Evolutionary conservation across 2,888 invertebrate species (phyloP), one percentile per base, ranked within the genome.

Genomic region (Dryococelus australis): DNA sequence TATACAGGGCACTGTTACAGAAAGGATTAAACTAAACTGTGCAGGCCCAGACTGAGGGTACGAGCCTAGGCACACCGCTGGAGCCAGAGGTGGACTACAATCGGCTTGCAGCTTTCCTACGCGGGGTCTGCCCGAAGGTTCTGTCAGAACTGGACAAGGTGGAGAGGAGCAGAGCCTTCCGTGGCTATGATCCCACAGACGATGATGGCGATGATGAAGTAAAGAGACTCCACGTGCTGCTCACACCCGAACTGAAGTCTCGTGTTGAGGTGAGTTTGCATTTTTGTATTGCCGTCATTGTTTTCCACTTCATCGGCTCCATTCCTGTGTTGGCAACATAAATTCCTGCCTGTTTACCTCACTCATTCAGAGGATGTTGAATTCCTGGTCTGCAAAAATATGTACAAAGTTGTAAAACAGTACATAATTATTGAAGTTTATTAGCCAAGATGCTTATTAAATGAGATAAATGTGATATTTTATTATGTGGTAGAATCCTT

Each of bases 91-190:
- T 88, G 78, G 88, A 88, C 83, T 86, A 88, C 47, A 85, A 86
- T n/a, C 88, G 85, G 87, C 87, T 89, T 27, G 88, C 89, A 13
- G 65, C 86, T 0, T 89, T 89, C 80, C 80, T 89, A 26, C 86
- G 80, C 10, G 51, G 86, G 12, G 86, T 89, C 12, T 88, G 87
- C 86, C 89, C 89, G 16, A 86, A 85, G 83, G 88, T 89, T 16
- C 79, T 88, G 16, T 86, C 80, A 83, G 89, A 88, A 47, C 85
- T 89, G 9, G 88, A 88, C 28, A 88, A 89, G 86, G 84, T 85
- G 84, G 78, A 87, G 0, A 86, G 85, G 47, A 88, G 88, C 81
- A 65, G 87, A 10, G 88, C 88, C 26, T 88, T 87, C 80, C 85
- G 81, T 43, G 79, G 87, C 24, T 87, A 85, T 43, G 85, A 87